Evolutionary conservation across 53 echinoderm and acorn worm genomes (phyloP).

Genomic region (Mesocentrotus franciscanus): DNA sequence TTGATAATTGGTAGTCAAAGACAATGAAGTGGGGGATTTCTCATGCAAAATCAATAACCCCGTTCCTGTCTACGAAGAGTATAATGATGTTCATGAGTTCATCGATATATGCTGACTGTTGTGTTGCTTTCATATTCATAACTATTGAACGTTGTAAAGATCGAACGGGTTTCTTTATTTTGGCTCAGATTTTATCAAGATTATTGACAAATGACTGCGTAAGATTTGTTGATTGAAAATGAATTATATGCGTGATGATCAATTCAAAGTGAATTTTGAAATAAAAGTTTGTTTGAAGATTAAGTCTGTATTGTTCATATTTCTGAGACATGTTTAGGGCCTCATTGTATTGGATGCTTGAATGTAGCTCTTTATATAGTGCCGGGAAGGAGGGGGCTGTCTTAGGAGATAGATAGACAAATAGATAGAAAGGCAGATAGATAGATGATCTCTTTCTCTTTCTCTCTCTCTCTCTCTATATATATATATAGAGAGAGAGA

Average conservation of each 20-base stretch:
- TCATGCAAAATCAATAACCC: background rate
- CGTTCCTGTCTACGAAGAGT: background rate
- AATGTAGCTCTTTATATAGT: background rate
- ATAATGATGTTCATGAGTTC: background rate
- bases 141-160: background rate
- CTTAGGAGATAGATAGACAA: background rate
- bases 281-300: background rate
- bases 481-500: background rate
- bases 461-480: no score
- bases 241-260: background rate
- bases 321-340: no score
- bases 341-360: background rate
- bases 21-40: no score
- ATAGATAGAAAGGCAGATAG: background rate
- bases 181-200: background rate
- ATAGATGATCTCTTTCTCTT: background rate
- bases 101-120: background rate
- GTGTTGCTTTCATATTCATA: background rate
- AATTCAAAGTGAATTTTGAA: background rate
- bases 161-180: background rate
- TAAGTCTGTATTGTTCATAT: background rate
- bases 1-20: no score
- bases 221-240: background rate
- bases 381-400: background rate
- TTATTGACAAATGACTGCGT: background rate